Conservation (phyloP, 1,140 invertebrate species). For the Nylanderia fulva region DNA sequence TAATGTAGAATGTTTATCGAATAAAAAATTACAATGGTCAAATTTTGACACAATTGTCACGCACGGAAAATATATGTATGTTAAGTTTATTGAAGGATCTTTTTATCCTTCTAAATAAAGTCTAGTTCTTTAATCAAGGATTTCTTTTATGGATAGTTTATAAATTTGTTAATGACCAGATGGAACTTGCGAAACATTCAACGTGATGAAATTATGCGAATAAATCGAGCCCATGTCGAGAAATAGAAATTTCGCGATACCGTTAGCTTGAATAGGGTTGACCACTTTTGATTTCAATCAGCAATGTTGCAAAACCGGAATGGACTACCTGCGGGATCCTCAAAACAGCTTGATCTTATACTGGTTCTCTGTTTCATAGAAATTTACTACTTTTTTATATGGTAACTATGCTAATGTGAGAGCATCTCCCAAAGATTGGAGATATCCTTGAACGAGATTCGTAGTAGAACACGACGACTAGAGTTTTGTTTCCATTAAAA, state of each 20-base stretch:
- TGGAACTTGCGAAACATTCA: background rate
- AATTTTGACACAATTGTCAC: background rate
- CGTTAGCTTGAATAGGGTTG: background rate
- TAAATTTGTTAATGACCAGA: background rate
- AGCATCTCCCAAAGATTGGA: slow-evolving; percentile 5
- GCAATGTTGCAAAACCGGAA: background rate
- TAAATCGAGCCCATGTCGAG: background rate
- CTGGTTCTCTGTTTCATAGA: slow-evolving; percentile 9
- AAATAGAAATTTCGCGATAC: background rate
- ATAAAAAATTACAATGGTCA: background rate
- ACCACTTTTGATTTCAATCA: slow-evolving; percentile 30
- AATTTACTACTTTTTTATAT: slow-evolving; percentile 36
- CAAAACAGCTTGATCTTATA: slow-evolving; percentile 3
- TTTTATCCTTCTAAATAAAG: background rate
- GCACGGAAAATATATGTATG: background rate
- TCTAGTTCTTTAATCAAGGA: background rate
- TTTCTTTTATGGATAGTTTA: background rate
- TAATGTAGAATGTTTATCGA: background rate
- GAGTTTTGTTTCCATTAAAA: slow-evolving; percentile 42
- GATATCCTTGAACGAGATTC: slow-evolving; percentile 56
- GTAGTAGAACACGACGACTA: slow-evolving; percentile 1
- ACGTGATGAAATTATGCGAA: background rate
- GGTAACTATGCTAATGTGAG: slow-evolving; percentile 43
- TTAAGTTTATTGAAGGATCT: background rate
- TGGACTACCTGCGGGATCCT: background rate